These are phyloP conservation scores for Myiopsitta monachus DNA, from an alignment of 2,113 vertebrate genomes.

Conservation along the genomic window DNA sequence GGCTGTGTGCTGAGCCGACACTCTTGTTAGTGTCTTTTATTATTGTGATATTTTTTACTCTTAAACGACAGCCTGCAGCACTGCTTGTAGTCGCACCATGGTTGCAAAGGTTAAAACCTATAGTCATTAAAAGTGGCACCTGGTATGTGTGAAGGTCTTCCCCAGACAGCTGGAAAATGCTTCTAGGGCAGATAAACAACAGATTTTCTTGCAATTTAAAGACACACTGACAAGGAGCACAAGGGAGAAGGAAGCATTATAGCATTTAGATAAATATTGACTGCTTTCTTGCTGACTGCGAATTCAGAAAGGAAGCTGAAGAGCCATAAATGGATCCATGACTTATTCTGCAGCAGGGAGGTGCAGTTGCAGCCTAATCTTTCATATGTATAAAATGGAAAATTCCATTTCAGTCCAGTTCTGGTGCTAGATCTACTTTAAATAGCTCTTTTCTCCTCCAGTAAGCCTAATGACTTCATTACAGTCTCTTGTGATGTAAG, in stretches of 20 bases:
- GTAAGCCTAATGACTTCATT: slow-evolving; percentile 13
- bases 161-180: background rate
- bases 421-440: slow-evolving; percentile 9
- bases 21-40: background rate
- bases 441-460: slow-evolving; percentile 19
- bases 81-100: background rate
- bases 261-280: background rate
- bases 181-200: background rate
- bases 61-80: background rate
- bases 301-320: background rate
- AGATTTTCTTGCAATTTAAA: background rate
- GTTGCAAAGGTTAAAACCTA: background rate
- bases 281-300: background rate
- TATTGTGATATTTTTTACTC: background rate
- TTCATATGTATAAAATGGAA: slow-evolving; percentile 1
- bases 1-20: background rate
- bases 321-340: background rate
- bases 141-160: background rate
- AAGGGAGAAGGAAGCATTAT: background rate
- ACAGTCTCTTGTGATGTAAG: background rate
- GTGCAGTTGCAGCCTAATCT: background rate
- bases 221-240: background rate
- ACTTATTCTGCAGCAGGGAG: slow-evolving; percentile 11
- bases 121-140: background rate
- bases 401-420: slow-evolving; percentile 46